A percentile compares a stretch with the other conserved stretches of the same genome.
phyloP scores from a whole-genome alignment of 2,888 invertebrate genomes.

The Drosophila suboccidentalis region DNA sequence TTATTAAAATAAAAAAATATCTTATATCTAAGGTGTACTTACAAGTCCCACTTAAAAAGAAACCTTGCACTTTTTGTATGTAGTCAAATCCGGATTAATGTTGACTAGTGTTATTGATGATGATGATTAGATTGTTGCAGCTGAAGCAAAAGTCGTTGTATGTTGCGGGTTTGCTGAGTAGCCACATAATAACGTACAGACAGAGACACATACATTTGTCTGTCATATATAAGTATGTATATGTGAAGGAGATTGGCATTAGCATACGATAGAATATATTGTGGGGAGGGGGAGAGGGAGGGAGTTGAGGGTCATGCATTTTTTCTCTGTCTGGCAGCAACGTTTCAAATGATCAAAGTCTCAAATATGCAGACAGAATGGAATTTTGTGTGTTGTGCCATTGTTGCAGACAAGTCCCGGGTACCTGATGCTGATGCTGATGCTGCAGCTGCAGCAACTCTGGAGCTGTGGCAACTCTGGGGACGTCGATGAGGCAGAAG shows the following conservation, averaged over 20 bases:
- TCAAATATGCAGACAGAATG: slow-evolving; percentile 77
- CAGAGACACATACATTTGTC: slow-evolving; percentile 1
- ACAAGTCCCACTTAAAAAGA: too few species aligned
- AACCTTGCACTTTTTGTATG: not conserved
- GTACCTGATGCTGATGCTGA: slow-evolving; percentile 15
- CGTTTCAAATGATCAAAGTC: slow-evolving; percentile 75
- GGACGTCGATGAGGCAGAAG: not conserved
- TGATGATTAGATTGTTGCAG: slow-evolving; percentile 66
- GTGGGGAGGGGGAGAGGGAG: slow-evolving; percentile 2
- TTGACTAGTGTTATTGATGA: slow-evolving; percentile 33
- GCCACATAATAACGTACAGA: slow-evolving; percentile 62
- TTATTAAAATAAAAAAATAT: too few species aligned
- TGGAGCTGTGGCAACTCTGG: slow-evolving; percentile 8
- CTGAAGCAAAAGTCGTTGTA: slow-evolving; percentile 25
- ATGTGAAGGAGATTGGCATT: slow-evolving; percentile 47
- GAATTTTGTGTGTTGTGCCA: slow-evolving; percentile 55
- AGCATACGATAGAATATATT: slow-evolving; percentile 51
- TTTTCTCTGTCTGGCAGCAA: slow-evolving; percentile 44
- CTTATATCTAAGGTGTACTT: too few species aligned
- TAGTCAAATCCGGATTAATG: not conserved
- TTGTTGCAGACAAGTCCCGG: slow-evolving; percentile 20
- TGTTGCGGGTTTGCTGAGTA: slow-evolving; percentile 32
- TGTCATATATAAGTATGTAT: not conserved
- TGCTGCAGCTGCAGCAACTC: slow-evolving; percentile 3
- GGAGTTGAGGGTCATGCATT: slow-evolving; percentile 32